phyloP scores from a whole-genome alignment of 2,797 vertebrate genomes.

The Lacerta viridis region DNA sequence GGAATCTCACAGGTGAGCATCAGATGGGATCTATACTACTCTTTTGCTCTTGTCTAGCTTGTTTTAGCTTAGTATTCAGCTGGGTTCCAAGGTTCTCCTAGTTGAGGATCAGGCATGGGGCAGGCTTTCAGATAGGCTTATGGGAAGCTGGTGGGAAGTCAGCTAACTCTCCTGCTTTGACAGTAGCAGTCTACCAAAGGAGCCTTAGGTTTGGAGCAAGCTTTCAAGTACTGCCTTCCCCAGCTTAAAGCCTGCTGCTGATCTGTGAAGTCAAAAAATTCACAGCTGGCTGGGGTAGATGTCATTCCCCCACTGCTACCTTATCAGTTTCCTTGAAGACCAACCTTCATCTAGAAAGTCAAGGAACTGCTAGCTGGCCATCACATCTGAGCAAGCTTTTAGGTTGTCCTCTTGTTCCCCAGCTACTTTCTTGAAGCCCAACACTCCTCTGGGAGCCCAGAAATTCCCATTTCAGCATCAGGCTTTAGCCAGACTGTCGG shows the following conservation, averaged over 20 bases:
- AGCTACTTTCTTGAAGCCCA: no score
- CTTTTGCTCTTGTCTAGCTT: no score
- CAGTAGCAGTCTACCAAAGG: not conserved
- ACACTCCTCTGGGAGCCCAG: not conserved
- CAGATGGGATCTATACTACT: no score
- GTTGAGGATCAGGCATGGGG: not conserved
- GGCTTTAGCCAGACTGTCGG: not conserved
- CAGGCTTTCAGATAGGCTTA: not conserved
- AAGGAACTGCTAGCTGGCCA: no score
- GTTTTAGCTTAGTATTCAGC: not conserved
- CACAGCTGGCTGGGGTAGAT: not conserved
- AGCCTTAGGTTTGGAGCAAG: not conserved
- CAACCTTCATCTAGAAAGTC: no score
- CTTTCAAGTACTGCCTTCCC: no score
- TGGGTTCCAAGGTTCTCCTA: not conserved
- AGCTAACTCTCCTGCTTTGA: no score
- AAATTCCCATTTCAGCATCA: not conserved
- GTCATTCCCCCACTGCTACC: not conserved
- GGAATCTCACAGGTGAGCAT: not conserved
- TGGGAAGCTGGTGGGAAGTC: no score
- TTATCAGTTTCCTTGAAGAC: not conserved
- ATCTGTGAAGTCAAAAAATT: no score
- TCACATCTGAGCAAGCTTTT: not conserved
- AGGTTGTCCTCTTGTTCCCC: no score
- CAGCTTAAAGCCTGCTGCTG: not conserved